Evolutionary conservation across 2,888 invertebrate genomes (phyloP).

Genomic region (Bugula neritina): DNA sequence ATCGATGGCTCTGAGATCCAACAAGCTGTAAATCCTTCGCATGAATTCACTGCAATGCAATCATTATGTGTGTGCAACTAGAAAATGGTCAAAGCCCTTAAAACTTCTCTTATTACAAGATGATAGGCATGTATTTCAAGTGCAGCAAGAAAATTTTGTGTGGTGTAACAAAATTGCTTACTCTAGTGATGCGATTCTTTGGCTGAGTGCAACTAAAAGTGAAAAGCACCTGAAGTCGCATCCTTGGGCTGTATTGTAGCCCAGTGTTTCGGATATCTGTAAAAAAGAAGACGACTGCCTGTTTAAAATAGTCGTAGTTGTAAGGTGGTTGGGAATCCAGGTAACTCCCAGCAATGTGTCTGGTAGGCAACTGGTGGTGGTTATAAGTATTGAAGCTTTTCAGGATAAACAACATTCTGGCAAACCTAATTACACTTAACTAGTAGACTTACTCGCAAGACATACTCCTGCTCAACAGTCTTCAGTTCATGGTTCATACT

Average conservation of each 20-base stretch:
- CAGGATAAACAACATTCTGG: too few species aligned
- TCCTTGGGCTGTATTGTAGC: slow-evolving; percentile 42
- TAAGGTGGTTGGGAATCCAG: background rate
- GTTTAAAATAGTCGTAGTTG: background rate
- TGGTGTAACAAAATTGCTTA: too few species aligned
- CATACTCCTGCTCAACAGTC: background rate
- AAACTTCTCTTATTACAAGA: too few species aligned
- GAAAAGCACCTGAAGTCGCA: slow-evolving; percentile 48
- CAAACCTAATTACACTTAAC: too few species aligned
- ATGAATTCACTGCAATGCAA: background rate
- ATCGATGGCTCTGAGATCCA: background rate
- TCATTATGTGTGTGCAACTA: too few species aligned
- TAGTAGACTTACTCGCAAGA: background rate
- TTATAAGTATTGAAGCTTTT: too few species aligned
- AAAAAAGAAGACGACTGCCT: slow-evolving; percentile 22
- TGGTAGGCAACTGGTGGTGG: too few species aligned
- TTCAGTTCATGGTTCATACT: background rate
- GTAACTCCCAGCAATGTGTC: too few species aligned
- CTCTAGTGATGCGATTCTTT: slow-evolving; percentile 44
- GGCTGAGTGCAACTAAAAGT: slow-evolving; percentile 47
- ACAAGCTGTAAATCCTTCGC: background rate
- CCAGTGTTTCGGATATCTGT: slow-evolving; percentile 46
- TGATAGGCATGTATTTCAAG: too few species aligned
- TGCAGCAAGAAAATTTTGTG: too few species aligned
- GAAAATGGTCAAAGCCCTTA: too few species aligned